phyloP scores from a whole-genome alignment of 2,888 invertebrate genomes.

The Kryphioiulus occultus region DNA sequence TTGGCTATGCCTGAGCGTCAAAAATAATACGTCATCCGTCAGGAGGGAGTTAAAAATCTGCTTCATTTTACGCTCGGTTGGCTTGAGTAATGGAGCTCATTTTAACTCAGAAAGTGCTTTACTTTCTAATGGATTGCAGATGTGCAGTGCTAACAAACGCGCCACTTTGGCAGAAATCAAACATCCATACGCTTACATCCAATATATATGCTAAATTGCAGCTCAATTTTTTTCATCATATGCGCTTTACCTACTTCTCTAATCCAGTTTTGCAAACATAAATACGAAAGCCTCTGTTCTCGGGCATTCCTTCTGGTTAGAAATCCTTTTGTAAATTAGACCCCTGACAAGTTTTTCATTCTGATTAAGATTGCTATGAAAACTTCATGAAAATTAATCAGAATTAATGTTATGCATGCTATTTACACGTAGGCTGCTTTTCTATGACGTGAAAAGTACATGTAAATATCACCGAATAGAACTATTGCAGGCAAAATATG shows the following conservation, averaged over 20 bases:
- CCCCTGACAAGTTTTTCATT: too few species aligned
- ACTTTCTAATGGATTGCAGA: background rate
- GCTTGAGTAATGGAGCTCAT: slow-evolving; percentile 11
- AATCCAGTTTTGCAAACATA: background rate
- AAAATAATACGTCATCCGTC: slow-evolving; percentile 15
- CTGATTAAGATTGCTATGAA: too few species aligned
- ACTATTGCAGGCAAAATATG: too few species aligned
- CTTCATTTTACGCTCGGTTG: slow-evolving; percentile 14
- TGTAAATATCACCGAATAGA: too few species aligned
- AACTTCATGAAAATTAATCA: too few species aligned
- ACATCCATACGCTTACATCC: background rate
- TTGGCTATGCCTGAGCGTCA: background rate
- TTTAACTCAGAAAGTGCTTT: background rate
- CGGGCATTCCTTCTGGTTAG: background rate
- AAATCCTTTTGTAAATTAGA: too few species aligned
- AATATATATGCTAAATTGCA: background rate
- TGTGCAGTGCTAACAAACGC: background rate
- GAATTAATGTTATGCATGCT: too few species aligned
- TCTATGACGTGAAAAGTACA: too few species aligned
- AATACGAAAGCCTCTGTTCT: background rate
- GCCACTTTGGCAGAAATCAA: background rate
- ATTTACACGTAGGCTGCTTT: too few species aligned
- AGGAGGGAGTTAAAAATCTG: slow-evolving; percentile 23
- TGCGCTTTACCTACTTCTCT: background rate
- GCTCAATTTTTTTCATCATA: background rate